Conservation (phyloP, 2,888 invertebrate genomes). For the Rhorus exstirpatorius region DNA sequence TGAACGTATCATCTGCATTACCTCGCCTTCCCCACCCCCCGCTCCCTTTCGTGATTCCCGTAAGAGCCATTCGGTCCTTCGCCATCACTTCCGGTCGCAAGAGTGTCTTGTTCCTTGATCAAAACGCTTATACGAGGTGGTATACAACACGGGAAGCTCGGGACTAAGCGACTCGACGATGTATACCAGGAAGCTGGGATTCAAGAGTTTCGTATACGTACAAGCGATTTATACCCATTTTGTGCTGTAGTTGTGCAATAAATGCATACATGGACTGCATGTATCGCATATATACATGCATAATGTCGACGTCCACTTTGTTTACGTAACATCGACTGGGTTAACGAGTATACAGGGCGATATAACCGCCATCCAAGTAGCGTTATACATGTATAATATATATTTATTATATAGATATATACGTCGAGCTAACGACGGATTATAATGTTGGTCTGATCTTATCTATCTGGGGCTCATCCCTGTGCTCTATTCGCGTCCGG, state of each 20-base stretch:
- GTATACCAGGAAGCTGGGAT: background rate
- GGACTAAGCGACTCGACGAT: constrained; percentile 18
- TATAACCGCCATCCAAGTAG: constrained; percentile 39
- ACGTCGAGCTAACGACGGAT: constrained; percentile 58
- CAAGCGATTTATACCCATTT: constrained; percentile 4
- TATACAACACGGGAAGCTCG: constrained; percentile 10
- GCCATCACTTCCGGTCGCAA: constrained; percentile 38
- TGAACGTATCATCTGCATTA: constrained; percentile 58
- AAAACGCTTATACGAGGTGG: constrained; percentile 16
- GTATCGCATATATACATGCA: constrained; percentile 1
- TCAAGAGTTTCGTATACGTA: constrained; percentile 19
- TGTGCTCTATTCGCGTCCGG: constrained; percentile 57
- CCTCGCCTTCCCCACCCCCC: background rate
- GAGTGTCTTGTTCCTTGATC: constrained; percentile 39
- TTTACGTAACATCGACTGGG: constrained; percentile 50
- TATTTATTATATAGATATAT: constrained; percentile 12
- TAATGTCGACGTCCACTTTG: constrained; percentile 32
- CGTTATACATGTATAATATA: background rate
- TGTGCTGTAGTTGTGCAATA: background rate
- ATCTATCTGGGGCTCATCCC: constrained; percentile 58
- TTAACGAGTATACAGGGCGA: constrained; percentile 51
- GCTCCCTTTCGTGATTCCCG: constrained; percentile 41
- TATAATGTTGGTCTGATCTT: constrained; percentile 61
- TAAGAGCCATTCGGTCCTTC: constrained; percentile 41
- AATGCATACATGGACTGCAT: constrained; percentile 8